phyloP scores from a whole-genome alignment of 2,888 invertebrate genomes.

The Sicus ferrugineus region DNA sequence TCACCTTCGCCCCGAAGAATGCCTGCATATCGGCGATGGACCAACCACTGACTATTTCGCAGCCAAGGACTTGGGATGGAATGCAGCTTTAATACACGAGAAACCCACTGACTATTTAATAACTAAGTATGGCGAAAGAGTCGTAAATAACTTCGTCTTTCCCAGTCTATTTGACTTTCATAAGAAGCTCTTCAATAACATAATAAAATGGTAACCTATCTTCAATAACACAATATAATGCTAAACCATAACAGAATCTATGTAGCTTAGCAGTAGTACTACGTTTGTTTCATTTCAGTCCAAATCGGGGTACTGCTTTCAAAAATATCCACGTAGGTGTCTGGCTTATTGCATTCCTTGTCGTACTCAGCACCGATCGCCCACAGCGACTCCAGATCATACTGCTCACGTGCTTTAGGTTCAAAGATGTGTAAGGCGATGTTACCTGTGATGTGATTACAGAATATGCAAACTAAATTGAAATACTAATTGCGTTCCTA shows the following conservation, averaged over 20 bases:
- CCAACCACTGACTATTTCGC: constrained; percentile 79
- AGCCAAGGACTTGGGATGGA: constrained; percentile 79
- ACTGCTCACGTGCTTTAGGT: constrained; percentile 71
- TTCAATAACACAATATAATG: no score
- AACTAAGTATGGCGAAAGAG: constrained; percentile 62
- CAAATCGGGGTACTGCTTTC: no score
- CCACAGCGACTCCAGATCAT: constrained; percentile 93
- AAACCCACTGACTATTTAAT: constrained; percentile 57
- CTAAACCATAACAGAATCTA: no score
- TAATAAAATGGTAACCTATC: constrained; percentile 59
- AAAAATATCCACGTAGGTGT: constrained; percentile 71
- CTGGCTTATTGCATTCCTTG: constrained; percentile 70
- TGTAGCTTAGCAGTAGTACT: no score
- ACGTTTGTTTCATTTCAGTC: no score
- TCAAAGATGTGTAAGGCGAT: constrained; percentile 91
- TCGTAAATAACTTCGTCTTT: constrained; percentile 64
- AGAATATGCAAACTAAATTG: not conserved
- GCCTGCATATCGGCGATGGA: constrained; percentile 86
- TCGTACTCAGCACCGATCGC: constrained; percentile 85
- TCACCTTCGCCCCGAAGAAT: constrained; percentile 69
- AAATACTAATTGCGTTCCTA: constrained; percentile 55
- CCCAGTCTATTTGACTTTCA: constrained; percentile 67
- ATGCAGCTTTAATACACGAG: constrained; percentile 69
- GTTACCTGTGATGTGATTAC: constrained; percentile 72
- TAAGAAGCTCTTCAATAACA: constrained; percentile 57